A percentile compares a stretch with the other conserved stretches of the same genome.
Conservation (phyloP, 30 jellyfish, hydroid and myxozoan species). For the Aurelia sp. region DNA sequence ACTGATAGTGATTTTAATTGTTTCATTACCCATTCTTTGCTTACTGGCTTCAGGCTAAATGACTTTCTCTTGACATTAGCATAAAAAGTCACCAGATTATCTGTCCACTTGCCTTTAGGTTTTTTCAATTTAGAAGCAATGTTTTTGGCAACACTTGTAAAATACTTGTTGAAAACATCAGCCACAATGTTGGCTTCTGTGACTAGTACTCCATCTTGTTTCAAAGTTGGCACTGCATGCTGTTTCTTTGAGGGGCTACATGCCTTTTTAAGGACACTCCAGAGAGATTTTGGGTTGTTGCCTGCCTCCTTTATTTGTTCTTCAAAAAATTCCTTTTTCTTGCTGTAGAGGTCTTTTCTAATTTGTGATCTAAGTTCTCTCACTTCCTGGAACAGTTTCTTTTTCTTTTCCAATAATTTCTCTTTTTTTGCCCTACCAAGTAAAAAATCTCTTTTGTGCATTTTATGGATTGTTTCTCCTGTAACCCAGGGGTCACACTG, state of each 20-base stretch:
- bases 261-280: constrained; percentile 54
- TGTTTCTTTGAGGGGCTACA: constrained; percentile 44
- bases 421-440: constrained; percentile 5
- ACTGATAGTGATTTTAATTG: constrained; percentile 31
- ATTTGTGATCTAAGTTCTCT: constrained; percentile 49
- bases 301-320: constrained; percentile 54
- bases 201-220: constrained; percentile 49
- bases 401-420: constrained; percentile 21
- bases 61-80: constrained; percentile 34
- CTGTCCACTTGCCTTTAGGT: constrained; percentile 50
- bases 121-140: constrained; percentile 31
- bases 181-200: constrained; percentile 55
- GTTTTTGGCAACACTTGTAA: constrained; percentile 47
- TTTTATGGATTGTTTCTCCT: constrained; percentile 44
- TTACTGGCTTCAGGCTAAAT: constrained; percentile 33
- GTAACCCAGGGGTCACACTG: constrained; percentile 60
- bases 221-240: constrained; percentile 57
- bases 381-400: constrained; percentile 38
- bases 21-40: constrained; percentile 44
- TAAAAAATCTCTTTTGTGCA: constrained; percentile 18
- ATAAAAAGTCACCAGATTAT: constrained; percentile 36
- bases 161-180: constrained; percentile 40
- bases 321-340: constrained; percentile 53
- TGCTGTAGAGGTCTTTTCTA: constrained; percentile 52
- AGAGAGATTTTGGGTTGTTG: constrained; percentile 33